Conservation (phyloP, 1,140 invertebrate genomes). For the Ridgeia piscesae region DNA sequence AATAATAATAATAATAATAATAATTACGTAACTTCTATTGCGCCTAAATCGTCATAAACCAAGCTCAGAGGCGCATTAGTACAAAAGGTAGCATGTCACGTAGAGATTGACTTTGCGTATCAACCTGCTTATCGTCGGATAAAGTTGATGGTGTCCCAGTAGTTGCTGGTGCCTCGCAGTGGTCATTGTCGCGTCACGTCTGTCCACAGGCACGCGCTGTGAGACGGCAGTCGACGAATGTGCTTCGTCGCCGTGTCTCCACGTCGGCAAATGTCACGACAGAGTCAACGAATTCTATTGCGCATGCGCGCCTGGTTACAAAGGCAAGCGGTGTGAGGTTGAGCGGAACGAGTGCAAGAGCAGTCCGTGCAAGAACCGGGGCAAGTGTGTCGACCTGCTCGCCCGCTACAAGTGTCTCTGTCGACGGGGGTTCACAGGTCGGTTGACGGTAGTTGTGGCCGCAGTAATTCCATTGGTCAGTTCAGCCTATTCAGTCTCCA, state of each 20-base stretch:
- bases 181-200: not conserved
- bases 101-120: too few species aligned
- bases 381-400: slow-evolving; percentile 45
- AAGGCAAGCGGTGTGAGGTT: slow-evolving; percentile 18
- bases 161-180: not conserved
- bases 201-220: slow-evolving; percentile 28
- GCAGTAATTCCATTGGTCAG: too few species aligned
- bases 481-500: too few species aligned
- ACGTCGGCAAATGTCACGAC: slow-evolving; percentile 77
- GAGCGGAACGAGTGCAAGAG: slow-evolving; percentile 31
- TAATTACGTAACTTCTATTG: too few species aligned
- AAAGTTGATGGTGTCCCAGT: too few species aligned
- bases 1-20: too few species aligned
- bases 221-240: slow-evolving; percentile 38
- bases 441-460: not conserved
- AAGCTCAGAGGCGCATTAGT: too few species aligned
- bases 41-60: too few species aligned
- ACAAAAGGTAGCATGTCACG: too few species aligned
- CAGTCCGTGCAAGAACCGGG: slow-evolving; percentile 49
- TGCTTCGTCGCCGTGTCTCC: slow-evolving; percentile 81
- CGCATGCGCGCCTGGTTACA: slow-evolving; percentile 63
- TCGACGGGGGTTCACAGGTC: slow-evolving; percentile 63
- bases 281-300: slow-evolving; percentile 59
- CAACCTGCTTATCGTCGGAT: too few species aligned
- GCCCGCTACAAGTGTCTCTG: slow-evolving; percentile 63